Conservation (phyloP, 2,888 invertebrate species). For the Allophyes oxyacanthae region DNA sequence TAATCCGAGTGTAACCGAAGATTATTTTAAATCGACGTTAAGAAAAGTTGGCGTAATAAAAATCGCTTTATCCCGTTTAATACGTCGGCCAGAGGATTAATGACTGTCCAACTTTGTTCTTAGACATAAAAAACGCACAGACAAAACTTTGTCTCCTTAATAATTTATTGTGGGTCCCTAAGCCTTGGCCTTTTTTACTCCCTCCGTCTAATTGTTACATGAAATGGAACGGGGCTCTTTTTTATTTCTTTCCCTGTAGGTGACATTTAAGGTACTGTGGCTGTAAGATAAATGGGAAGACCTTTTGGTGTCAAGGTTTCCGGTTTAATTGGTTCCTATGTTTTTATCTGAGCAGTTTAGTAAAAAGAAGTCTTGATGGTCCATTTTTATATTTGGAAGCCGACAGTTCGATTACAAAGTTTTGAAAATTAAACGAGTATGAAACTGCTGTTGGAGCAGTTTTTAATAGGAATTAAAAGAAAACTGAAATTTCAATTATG, state of each 20-base stretch:
- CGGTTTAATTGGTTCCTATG: slow-evolving; percentile 46
- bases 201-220: slow-evolving; percentile 74
- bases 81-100: slow-evolving; percentile 69
- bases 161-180: slow-evolving; percentile 73
- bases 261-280: slow-evolving; percentile 67
- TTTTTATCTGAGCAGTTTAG: slow-evolving; percentile 22
- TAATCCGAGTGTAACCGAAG: slow-evolving; percentile 57
- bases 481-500: slow-evolving; percentile 2
- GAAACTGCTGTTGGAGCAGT: neutral
- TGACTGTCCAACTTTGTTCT: slow-evolving; percentile 61
- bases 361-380: slow-evolving; percentile 11
- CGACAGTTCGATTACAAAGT: slow-evolving; percentile 13
- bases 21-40: slow-evolving; percentile 69
- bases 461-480: slow-evolving; percentile 11
- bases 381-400: slow-evolving; percentile 7
- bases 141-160: slow-evolving; percentile 75
- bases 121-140: slow-evolving; percentile 65
- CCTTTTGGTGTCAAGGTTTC: slow-evolving; percentile 58
- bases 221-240: slow-evolving; percentile 63
- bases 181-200: slow-evolving; percentile 66
- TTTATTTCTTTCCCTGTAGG: slow-evolving; percentile 67
- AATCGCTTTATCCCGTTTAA: slow-evolving; percentile 68
- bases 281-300: slow-evolving; percentile 57
- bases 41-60: slow-evolving; percentile 65
- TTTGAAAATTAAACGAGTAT: slow-evolving; percentile 7